Percentiles rank a stretch among this genome's conserved stretches.
Conservation (phyloP, 2,797 vertebrate genomes). For the Pterois miles region DNA sequence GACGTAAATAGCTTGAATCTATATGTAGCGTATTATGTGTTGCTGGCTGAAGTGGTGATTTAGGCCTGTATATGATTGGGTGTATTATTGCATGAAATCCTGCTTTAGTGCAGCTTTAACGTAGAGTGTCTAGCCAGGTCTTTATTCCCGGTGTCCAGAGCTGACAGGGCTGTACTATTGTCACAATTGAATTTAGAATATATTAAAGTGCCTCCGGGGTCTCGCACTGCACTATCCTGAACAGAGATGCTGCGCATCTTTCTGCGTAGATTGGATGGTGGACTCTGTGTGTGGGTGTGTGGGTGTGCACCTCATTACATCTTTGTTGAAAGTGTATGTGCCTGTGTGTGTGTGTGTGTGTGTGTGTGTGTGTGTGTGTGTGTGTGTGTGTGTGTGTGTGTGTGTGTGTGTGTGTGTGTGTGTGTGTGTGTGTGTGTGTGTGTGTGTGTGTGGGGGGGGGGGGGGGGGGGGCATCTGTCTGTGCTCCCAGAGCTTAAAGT, state of each 20-base stretch:
- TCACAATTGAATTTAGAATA: slow-evolving; percentile 61
- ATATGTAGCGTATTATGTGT: not conserved
- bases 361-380: slow-evolving; percentile 4
- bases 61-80: not conserved
- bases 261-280: slow-evolving; percentile 31
- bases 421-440: slow-evolving; percentile 1
- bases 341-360: not conserved
- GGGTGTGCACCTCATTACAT: not conserved
- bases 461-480: not conserved
- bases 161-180: slow-evolving; percentile 26
- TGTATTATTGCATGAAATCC: slow-evolving; percentile 32
- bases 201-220: slow-evolving; percentile 65
- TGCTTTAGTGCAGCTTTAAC: slow-evolving; percentile 20
- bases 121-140: slow-evolving; percentile 13
- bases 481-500: slow-evolving; percentile 26
- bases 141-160: slow-evolving; percentile 41
- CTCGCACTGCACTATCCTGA: slow-evolving; percentile 30
- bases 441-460: not conserved
- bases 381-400: slow-evolving; percentile 4
- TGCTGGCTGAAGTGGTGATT: slow-evolving; percentile 10
- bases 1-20: slow-evolving; percentile 6
- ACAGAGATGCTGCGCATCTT: slow-evolving; percentile 43
- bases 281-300: not conserved
- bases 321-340: not conserved
- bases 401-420: not conserved